These are phyloP conservation scores for Physella acuta DNA, from an alignment of 1,140 invertebrate genomes.

Conservation along the genomic window DNA sequence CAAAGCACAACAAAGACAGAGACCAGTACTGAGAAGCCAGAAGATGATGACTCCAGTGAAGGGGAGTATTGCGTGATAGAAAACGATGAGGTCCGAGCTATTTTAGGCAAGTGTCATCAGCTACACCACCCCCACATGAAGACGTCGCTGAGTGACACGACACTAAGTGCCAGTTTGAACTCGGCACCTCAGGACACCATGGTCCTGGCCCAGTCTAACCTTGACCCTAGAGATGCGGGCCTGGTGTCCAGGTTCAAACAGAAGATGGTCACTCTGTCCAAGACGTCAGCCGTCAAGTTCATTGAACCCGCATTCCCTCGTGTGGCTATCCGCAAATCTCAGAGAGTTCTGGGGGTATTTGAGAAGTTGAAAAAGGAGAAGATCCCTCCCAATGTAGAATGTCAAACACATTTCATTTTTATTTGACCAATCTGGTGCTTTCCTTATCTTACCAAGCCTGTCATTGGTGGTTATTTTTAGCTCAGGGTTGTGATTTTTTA, in stretches of 20 bases:
- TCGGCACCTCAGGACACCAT: neutral
- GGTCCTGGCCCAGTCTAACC: neutral
- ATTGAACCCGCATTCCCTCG: neutral
- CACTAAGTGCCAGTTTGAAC: conserved; percentile 9
- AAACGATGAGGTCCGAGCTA: conserved; percentile 23
- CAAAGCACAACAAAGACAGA: neutral
- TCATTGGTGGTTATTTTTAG: too few species aligned
- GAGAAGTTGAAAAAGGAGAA: conserved; percentile 30
- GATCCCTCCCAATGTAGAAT: conserved; percentile 22
- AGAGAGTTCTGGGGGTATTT: conserved; percentile 33
- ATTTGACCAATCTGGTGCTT: too few species aligned
- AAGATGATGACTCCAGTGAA: neutral
- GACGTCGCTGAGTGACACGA: conserved; percentile 32
- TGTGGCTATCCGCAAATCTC: conserved; percentile 30
- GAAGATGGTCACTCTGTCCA: conserved; percentile 27
- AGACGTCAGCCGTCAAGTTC: neutral
- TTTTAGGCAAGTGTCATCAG: conserved; percentile 25
- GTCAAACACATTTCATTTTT: conserved; percentile 33
- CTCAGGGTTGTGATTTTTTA: too few species aligned
- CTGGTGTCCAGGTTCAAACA: conserved; percentile 28
- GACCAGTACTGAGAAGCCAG: neutral
- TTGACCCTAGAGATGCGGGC: neutral
- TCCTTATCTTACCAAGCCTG: too few species aligned
- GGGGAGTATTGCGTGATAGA: conserved; percentile 24
- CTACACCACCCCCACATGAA: conserved; percentile 32